phyloP scores from a whole-genome alignment of 2,113 vertebrate species.

The Apistogramma diplotaenia region DNA sequence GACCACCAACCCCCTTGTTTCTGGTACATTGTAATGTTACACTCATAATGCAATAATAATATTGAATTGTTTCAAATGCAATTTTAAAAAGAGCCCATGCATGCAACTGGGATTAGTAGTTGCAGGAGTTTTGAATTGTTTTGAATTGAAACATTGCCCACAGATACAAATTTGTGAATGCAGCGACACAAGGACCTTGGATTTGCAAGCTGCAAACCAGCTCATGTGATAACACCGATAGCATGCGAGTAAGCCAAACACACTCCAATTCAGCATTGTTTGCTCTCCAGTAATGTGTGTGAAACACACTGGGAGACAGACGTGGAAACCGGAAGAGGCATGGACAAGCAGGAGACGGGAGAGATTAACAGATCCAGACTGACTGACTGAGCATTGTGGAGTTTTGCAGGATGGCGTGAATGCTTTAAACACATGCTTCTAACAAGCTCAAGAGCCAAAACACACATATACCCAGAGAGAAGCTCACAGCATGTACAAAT shows the following conservation, averaged over 20 bases:
- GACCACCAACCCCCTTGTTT: neutral
- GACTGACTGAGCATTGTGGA: neutral
- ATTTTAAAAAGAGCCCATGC: neutral
- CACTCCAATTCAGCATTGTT: constrained; percentile 29
- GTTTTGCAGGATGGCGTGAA: neutral
- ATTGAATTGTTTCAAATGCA: neutral
- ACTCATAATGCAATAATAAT: neutral
- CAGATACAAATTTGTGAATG: neutral
- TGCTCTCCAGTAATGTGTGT: neutral
- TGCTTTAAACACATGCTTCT: constrained; percentile 16
- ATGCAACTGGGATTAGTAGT: no score
- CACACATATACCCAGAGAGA: neutral
- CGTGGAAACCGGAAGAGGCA: neutral
- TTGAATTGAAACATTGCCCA: neutral
- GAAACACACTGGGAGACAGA: neutral
- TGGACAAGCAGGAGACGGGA: neutral
- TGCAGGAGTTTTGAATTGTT: no score
- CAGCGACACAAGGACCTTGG: neutral
- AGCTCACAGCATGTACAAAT: neutral
- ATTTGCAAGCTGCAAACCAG: neutral
- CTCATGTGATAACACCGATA: constrained; percentile 18
- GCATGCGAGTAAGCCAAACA: constrained; percentile 12
- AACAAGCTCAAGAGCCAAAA: neutral
- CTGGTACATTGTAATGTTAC: neutral
- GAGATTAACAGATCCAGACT: neutral